Conservation (phyloP, 2,797 vertebrate species). For the Otolemur crassicaudatus region DNA sequence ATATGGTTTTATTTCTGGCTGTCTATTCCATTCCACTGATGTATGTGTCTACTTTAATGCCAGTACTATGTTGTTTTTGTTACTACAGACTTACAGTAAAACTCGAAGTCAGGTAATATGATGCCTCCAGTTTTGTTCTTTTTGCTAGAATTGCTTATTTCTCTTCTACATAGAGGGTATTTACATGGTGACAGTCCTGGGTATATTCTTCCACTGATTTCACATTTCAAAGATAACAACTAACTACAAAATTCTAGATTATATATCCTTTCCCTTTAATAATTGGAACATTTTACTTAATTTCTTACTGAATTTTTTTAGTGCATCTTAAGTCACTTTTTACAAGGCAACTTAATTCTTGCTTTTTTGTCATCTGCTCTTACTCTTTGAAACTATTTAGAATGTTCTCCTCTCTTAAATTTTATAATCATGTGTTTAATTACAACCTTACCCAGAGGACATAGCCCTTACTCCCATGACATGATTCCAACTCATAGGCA, state of each 20-base stretch:
- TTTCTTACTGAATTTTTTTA: background rate
- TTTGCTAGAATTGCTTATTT: background rate
- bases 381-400: background rate
- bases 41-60: no score
- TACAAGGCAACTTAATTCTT: background rate
- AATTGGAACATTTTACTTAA: background rate
- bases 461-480: background rate
- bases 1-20: no score
- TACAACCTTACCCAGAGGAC: background rate
- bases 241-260: background rate
- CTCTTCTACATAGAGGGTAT: background rate
- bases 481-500: background rate
- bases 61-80: no score
- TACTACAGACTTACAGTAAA: no score
- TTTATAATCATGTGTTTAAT: background rate
- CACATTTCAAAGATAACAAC: background rate
- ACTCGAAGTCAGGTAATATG: no score
- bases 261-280: background rate
- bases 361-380: background rate
- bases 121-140: no score
- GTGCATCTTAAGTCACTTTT: background rate
- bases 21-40: no score
- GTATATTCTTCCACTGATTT: background rate
- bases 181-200: background rate
- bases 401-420: background rate